Evolutionary conservation across 2,797 vertebrate species (phyloP), one percentile per base, ranked within the genome.

Genomic region (Etheostoma perlongum): DNA sequence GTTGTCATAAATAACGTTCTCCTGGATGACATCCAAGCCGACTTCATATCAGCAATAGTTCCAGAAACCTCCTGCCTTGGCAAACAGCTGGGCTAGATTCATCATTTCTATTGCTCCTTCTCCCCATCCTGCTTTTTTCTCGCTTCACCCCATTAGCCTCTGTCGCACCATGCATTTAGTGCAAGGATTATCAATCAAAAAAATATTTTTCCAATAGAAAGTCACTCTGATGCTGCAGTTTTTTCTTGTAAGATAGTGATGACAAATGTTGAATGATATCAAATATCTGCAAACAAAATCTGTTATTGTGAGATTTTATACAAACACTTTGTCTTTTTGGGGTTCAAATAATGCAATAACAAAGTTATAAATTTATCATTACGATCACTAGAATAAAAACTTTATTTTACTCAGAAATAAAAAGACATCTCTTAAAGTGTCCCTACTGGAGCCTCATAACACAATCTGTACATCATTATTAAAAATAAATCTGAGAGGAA

Each of bases 1-100:
- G 79, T 84, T 86, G 81, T 89, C 87, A 89, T 92, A 90, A 92
- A 91, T 91, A 89, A 92, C 78, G 82, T 71, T 72, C 82, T 83
- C 67, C 83, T 88, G 91, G 89, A 91, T 63, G 74, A 81, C 79
- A 70, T 85, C 87, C 89, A 92, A 86, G 47, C 44, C 27, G 65
- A 85, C 76, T 91, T 89, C 83, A 88, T 86, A 83, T 84, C 61
- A 79, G 78, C 80, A 76, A 73, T 78, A 79, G 63, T 79, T 85
- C 80, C 85, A 87, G 87, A 89, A 90, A 88, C 74, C 81, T 88
- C 84, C 86, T 52, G 77, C 79, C 84, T 88, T 85, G 79, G 86
- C 85, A 88, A 89, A 88, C 83, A 92, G 85, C 85, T 91, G 80
- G 79, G 44, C 47, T n/a, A 84, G 75, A 93, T 93, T 90, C 65